Evolutionary conservation across 2,797 vertebrate species (phyloP).

Genomic region (Psittacula derbiana): DNA sequence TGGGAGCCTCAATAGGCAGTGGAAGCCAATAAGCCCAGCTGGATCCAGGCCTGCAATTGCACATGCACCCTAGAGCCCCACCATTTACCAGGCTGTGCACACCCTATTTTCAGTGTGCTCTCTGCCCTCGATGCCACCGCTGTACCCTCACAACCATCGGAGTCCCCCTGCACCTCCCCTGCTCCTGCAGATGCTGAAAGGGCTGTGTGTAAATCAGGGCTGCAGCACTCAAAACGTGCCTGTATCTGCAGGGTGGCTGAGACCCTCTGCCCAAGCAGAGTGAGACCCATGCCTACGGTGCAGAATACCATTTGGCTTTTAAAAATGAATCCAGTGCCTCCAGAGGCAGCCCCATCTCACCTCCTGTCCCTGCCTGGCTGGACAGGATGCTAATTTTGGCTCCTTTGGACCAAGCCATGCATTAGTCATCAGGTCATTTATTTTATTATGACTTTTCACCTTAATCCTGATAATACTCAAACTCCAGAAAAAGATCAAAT

Average conservation of each 20-base stretch:
- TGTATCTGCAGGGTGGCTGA: accelerated
- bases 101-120: neutral
- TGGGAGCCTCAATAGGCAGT: neutral
- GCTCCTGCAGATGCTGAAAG: neutral
- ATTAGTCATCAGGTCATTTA: constrained; percentile 48
- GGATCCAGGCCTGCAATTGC: neutral
- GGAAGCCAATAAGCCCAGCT: neutral
- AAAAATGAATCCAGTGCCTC: neutral
- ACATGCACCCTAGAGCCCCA: neutral
- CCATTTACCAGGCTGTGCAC: neutral
- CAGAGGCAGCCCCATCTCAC: neutral
- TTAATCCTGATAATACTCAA: neutral
- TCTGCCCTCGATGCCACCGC: accelerated
- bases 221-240: neutral
- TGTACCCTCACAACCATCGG: neutral
- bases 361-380: neutral
- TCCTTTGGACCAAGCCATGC: neutral
- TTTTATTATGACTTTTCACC: neutral
- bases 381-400: neutral
- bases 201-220: neutral
- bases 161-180: neutral
- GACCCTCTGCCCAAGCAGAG: neutral
- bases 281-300: accelerated
- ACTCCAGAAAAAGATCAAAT: neutral
- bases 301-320: neutral